These are phyloP conservation scores for Podiceps cristatus DNA, from an alignment of 2,113 vertebrate genomes.

Conservation along the genomic window DNA sequence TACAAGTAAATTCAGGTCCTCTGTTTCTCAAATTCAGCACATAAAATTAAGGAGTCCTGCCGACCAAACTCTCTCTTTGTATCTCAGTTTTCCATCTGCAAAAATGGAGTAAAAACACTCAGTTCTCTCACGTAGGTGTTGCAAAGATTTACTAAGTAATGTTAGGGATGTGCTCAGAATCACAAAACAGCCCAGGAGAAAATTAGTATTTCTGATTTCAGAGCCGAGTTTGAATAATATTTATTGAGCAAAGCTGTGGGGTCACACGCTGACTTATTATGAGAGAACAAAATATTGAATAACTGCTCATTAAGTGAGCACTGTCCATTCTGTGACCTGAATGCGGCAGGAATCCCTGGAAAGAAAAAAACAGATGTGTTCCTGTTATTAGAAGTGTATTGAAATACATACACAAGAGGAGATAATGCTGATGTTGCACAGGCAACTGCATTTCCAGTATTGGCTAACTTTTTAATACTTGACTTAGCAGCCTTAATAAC, in stretches of 20 bases:
- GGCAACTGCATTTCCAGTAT: not conserved
- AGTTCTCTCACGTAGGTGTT: not conserved
- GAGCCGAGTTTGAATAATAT: not conserved
- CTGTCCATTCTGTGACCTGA: not conserved
- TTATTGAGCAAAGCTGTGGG: not conserved
- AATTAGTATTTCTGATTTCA: conserved; percentile 26
- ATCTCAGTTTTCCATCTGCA: not conserved
- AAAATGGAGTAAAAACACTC: not conserved
- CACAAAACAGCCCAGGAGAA: not conserved
- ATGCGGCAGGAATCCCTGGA: not conserved
- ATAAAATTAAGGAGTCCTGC: not conserved
- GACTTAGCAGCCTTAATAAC: not conserved
- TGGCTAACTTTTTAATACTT: not conserved
- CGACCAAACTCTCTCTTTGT: not conserved
- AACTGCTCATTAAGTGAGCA: conserved; percentile 5
- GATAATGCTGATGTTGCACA: not conserved
- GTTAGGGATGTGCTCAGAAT: not conserved
- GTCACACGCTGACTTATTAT: not conserved
- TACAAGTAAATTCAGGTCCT: not conserved
- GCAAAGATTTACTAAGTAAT: not conserved
- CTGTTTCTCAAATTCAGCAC: not conserved
- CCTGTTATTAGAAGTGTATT: not conserved
- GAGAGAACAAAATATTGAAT: conserved; percentile 33
- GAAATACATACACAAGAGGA: not conserved
- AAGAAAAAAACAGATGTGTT: not conserved